Evolutionary conservation across 2,797 vertebrate genomes (phyloP).

Genomic region (Cheirogaleus major): DNA sequence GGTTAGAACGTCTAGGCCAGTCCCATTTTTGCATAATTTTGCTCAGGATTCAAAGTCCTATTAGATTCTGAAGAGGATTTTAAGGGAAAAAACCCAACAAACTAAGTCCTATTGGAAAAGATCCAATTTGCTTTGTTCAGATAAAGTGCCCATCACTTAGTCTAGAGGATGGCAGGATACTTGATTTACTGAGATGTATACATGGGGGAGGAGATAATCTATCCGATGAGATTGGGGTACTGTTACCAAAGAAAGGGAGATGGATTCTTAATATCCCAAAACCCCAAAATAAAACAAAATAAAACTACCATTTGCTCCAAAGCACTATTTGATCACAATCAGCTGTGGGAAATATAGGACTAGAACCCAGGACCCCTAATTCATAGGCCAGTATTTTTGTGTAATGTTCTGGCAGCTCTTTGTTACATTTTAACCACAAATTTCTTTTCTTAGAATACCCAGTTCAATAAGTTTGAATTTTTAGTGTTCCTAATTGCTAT

Average conservation of each 20-base stretch:
- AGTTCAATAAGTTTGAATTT: constrained; percentile 7
- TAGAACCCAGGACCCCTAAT: neutral
- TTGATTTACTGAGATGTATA: neutral
- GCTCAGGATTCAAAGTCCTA: neutral
- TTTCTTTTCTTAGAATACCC: neutral
- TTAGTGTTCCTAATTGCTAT: neutral
- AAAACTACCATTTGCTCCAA: neutral
- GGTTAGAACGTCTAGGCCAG: neutral
- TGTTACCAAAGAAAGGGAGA: neutral
- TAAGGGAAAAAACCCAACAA: neutral
- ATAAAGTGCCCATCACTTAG: neutral
- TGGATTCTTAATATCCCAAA: neutral
- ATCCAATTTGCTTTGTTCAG: neutral
- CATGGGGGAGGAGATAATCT: neutral
- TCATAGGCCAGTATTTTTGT: neutral
- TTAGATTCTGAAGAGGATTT: neutral
- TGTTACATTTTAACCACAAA: neutral
- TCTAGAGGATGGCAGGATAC: neutral
- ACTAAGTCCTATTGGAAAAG: neutral
- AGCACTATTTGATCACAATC: neutral
- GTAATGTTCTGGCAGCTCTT: neutral
- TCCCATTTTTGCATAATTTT: neutral
- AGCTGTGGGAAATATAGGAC: neutral
- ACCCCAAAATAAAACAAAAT: neutral
- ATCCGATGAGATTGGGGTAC: neutral